phyloP scores from a whole-genome alignment of 2,113 vertebrate species.

The Corythornis madagascariensis region DNA sequence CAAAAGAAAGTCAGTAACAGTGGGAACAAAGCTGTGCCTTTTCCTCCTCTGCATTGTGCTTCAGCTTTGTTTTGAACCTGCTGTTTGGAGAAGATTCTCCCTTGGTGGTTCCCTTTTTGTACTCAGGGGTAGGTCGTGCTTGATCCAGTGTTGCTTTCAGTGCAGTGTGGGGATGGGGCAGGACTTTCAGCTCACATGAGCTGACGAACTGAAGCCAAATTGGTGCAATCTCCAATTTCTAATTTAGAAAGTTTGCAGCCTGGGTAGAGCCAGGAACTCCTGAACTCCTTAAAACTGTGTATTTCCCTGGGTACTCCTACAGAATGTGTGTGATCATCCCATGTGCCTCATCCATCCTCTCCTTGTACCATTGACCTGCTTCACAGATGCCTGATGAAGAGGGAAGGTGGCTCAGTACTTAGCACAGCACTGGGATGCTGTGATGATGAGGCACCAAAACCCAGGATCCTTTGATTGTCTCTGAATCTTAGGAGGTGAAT shows the following conservation, averaged over 20 bases:
- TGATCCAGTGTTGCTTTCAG: not conserved
- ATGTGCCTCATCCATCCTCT: not conserved
- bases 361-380: not conserved
- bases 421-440: not conserved
- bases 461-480: not conserved
- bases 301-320: not conserved
- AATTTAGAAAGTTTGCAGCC: not conserved
- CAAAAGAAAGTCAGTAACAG: not conserved
- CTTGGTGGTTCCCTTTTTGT: not conserved
- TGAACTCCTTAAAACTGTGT: not conserved
- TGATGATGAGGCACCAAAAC: not conserved
- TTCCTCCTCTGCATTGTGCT: not conserved
- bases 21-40: fast-evolving
- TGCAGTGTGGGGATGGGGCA: not conserved
- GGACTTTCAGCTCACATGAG: fast-evolving
- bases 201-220: fast-evolving
- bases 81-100: not conserved
- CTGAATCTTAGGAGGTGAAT: not conserved
- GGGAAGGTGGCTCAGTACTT: not conserved
- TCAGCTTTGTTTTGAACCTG: not conserved
- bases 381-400: not conserved
- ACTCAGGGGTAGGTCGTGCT: not conserved
- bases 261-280: not conserved
- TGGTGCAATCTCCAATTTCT: not conserved
- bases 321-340: not conserved